phyloP scores from a whole-genome alignment of 2,888 invertebrate species.

The Germaria angustata region DNA sequence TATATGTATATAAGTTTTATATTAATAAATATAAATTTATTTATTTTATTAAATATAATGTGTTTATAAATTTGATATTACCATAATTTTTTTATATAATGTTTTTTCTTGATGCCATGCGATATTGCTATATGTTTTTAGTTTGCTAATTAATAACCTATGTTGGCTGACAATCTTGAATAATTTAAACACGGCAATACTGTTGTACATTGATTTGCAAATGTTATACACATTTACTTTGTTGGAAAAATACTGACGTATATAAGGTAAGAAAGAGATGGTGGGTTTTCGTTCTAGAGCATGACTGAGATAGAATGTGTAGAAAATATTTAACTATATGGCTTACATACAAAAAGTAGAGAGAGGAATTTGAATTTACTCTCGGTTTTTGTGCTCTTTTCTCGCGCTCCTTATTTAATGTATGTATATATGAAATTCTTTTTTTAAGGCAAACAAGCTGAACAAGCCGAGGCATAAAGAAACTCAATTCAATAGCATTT shows the following conservation, averaged over 20 bases:
- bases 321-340: constrained; percentile 6
- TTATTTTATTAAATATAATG: no score
- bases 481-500: constrained; percentile 79
- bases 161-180: no score
- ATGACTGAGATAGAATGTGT: background rate
- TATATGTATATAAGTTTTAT: no score
- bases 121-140: no score
- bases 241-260: constrained; percentile 64
- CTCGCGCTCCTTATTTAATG: constrained; percentile 52
- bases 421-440: constrained; percentile 46
- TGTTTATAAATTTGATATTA: no score
- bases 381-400: constrained; percentile 43
- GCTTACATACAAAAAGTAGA: background rate
- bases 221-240: constrained; percentile 53
- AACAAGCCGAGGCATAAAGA: constrained; percentile 72
- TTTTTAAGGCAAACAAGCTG: constrained; percentile 62
- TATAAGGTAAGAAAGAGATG: constrained; percentile 51
- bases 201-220: constrained; percentile 59
- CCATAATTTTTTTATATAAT: no score
- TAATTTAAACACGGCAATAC: constrained; percentile 43
- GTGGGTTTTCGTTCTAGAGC: background rate
- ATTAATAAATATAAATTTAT: no score
- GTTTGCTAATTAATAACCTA: no score
- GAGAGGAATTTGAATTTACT: constrained; percentile 32
- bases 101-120: no score